Evolutionary conservation across 2,797 vertebrate genomes (phyloP), one percentile per base, ranked within the genome.

Genomic region (Salarias fasciatus): DNA sequence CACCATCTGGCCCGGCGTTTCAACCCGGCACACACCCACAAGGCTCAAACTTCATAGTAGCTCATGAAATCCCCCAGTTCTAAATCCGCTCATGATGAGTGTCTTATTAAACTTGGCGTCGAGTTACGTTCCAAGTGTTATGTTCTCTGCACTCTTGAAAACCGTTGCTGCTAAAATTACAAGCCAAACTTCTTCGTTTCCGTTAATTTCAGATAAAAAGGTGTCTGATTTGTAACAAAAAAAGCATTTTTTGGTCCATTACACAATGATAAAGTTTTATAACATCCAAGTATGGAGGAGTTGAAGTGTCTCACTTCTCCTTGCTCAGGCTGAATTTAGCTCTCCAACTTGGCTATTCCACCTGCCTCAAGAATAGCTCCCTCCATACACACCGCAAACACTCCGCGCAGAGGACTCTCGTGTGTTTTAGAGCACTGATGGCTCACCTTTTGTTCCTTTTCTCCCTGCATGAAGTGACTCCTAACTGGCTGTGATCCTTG

Each of bases 191-290:
- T 24, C 24, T 36, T 2, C 24, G 8, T 24, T 24, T 36, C 2
- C 24, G 8, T 18, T 65, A 44, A 9, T 40, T 30, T 69, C 5
- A 52, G 11, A 36, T 37, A 5, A 0, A 52, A 58, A 40, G 10
- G 8, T 43, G 46, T 4, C 67, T 9, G 0, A 64, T 55, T 38
- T 35, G 37, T 41, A 51, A 18, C 18, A 24, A 3, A 24, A 24
- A 24, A 24, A 24, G 24, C 38, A 14, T 72, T 68, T 70, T 80
- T 66, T 42, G 68, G 53, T 35, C 24, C 44, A 11, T 83, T 77
- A 71, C 37, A 71, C 53, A 81, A 77, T 55, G 41, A 64, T 2
- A 56, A 56, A 35, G 37, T 65, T 71, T 67, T 56, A 62, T 80
- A 67, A 69, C 74, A 37, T 50, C 37, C 24, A 8, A 36, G 8